phyloP scores from a whole-genome alignment of 2,797 vertebrate genomes.

The Hybognathus amarus region DNA sequence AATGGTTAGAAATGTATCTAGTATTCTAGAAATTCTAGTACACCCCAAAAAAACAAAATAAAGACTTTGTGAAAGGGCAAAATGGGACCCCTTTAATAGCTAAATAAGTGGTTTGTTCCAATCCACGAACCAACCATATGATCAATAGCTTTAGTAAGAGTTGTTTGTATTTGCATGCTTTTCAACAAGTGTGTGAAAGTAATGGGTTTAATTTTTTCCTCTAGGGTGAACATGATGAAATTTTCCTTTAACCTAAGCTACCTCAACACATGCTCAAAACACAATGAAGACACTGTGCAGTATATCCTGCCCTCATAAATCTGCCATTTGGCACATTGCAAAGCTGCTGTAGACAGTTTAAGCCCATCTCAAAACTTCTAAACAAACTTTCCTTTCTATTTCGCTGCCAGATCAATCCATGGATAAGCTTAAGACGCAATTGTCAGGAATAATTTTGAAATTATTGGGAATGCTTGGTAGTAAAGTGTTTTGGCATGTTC shows the following conservation, averaged over 20 bases:
- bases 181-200: neutral
- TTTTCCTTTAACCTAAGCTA: constrained; percentile 27
- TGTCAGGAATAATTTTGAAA: neutral
- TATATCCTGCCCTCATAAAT: constrained; percentile 39
- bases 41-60: no score
- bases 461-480: neutral
- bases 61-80: no score
- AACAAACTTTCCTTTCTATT: constrained; percentile 7
- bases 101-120: neutral
- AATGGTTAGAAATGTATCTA: no score
- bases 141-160: neutral
- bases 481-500: neutral
- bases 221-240: constrained; percentile 30
- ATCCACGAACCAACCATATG: neutral
- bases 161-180: neutral
- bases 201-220: neutral
- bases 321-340: constrained; percentile 35
- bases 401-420: neutral
- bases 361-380: constrained; percentile 10
- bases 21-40: no score
- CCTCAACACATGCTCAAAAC: constrained; percentile 25
- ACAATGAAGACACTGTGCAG: constrained; percentile 51
- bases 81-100: no score
- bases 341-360: constrained; percentile 28
- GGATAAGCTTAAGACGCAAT: neutral